phyloP scores from a whole-genome alignment of 2,113 vertebrate species.

The Elanus axillaris region DNA sequence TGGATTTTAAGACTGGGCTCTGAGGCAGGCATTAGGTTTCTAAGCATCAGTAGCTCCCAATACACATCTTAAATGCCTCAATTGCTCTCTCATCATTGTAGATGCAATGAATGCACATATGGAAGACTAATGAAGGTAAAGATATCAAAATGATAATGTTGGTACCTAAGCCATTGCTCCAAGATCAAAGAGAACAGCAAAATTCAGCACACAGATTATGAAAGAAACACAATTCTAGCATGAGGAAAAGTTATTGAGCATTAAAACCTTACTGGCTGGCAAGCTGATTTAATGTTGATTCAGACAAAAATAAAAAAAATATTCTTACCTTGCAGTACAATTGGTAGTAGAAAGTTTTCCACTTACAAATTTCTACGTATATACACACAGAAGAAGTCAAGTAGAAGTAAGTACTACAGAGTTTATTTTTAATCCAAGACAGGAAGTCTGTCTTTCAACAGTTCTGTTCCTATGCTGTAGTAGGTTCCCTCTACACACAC shows the following conservation, averaged over 20 bases:
- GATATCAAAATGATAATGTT: neutral
- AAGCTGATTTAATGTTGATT: neutral
- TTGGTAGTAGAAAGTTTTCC: neutral
- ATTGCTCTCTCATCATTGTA: neutral
- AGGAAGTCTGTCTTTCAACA: neutral
- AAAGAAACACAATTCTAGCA: neutral
- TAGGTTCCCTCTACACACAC: neutral
- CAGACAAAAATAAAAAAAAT: neutral
- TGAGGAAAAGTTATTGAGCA: neutral
- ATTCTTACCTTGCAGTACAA: neutral
- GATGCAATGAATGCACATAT: neutral
- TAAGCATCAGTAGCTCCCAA: neutral
- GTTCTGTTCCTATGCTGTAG: neutral
- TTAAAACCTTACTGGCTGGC: neutral
- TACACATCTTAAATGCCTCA: neutral
- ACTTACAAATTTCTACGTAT: neutral
- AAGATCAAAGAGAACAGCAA: neutral
- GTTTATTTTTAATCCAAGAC: neutral
- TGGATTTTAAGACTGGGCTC: neutral
- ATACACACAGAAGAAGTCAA: neutral
- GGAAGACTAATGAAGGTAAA: neutral
- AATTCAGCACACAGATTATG: neutral
- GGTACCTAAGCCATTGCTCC: neutral
- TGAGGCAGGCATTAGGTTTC: neutral
- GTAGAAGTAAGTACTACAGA: neutral